A percentile compares a stretch with the other conserved stretches of the same genome.
Evolutionary conservation across 2,113 vertebrate species (phyloP).

Genomic region (Mesitornis unicolor): DNA sequence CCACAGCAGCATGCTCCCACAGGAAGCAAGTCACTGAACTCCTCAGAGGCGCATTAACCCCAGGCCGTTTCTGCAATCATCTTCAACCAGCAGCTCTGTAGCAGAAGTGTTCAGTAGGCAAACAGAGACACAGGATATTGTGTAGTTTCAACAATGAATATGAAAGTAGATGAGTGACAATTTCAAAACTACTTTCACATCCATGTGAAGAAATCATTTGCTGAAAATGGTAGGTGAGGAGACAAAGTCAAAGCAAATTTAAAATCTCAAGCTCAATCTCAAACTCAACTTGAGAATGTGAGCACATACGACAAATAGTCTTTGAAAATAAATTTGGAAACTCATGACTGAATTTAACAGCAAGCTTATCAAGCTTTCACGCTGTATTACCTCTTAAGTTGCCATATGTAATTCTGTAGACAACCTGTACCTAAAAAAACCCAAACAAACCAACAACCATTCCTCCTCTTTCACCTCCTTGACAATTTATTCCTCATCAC

Average conservation of each 20-base stretch:
- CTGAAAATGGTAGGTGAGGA: neutral
- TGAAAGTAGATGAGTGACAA: neutral
- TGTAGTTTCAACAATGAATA: neutral
- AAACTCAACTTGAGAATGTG: neutral
- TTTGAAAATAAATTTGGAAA: neutral
- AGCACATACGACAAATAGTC: neutral
- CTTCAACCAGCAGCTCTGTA: fast-evolving
- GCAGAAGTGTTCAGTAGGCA: neutral
- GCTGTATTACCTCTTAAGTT: neutral
- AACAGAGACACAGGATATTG: neutral
- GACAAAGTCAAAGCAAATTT: neutral
- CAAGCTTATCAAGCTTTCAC: neutral
- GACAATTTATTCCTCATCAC: neutral
- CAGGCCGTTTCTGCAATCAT: neutral
- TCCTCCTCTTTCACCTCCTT: neutral
- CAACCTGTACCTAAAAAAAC: neutral
- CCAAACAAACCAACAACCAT: neutral
- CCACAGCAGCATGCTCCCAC: fast-evolving
- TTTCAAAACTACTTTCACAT: neutral
- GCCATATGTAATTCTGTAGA: neutral
- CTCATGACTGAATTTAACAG: neutral
- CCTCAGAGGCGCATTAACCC: neutral
- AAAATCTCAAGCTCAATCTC: neutral
- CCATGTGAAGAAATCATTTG: fast-evolving
- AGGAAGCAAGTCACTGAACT: neutral